A percentile compares a stretch with the other conserved stretches of the same genome.
Evolutionary conservation across 35 echinoderm and acorn worm species (phyloP).

Genomic region (Nesometra sesokonis): DNA sequence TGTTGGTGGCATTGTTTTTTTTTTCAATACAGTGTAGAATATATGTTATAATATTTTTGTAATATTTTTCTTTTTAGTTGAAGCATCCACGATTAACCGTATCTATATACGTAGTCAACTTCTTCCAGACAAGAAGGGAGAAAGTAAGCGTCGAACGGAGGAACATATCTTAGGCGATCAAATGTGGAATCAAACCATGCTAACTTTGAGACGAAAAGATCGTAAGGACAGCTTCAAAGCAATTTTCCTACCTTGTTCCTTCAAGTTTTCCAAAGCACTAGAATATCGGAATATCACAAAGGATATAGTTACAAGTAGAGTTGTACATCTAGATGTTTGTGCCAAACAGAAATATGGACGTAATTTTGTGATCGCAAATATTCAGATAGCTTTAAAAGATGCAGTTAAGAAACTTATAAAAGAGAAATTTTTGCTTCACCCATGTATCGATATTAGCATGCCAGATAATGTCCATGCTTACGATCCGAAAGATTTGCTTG

Average conservation of each 20-base stretch:
- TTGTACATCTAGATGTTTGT: conserved; percentile 71
- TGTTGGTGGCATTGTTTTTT: not conserved
- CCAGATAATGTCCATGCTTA: conserved; percentile 81
- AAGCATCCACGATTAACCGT: conserved; percentile 64
- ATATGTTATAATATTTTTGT: not conserved
- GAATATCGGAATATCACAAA: conserved; percentile 78
- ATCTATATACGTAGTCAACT: conserved; percentile 66
- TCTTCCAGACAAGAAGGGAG: conserved; percentile 89
- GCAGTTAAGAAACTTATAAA: conserved; percentile 84
- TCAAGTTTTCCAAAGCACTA: conserved; percentile 73
- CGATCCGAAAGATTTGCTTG: conserved; percentile 69
- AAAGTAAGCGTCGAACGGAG: conserved; percentile 81
- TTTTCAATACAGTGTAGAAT: not conserved
- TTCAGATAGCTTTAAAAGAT: conserved; percentile 62
- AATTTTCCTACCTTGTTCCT: conserved; percentile 71
- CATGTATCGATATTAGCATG: conserved; percentile 74
- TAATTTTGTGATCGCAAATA: conserved; percentile 62
- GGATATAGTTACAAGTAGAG: conserved; percentile 46
- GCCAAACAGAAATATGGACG: conserved; percentile 78
- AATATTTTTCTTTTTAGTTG: conserved; percentile 36
- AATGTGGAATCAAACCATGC: conserved; percentile 40
- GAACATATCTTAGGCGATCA: conserved; percentile 58
- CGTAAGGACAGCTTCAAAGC: conserved; percentile 67
- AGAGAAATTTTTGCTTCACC: conserved; percentile 44
- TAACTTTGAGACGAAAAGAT: conserved; percentile 58